Conservation (phyloP, 2,113 vertebrate species). For the Haliaeetus leucogaster region DNA sequence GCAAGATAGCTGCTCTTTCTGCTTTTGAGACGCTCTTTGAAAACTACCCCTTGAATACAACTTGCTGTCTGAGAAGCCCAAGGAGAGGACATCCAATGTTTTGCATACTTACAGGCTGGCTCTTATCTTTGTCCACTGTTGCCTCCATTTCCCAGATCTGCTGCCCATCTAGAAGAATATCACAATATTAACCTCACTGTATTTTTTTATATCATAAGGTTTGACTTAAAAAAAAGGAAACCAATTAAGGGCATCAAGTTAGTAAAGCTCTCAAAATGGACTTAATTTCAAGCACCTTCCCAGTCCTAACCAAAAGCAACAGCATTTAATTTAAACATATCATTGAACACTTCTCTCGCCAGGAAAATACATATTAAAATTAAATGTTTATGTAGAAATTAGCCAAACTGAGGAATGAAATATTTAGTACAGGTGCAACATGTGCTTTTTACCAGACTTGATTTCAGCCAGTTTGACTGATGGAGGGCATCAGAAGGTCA, state of each 20-base stretch:
- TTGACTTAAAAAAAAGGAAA: neutral
- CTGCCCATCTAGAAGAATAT: constrained; percentile 85
- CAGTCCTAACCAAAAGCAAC: neutral
- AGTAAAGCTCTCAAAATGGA: neutral
- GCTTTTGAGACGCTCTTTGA: neutral
- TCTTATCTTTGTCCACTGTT: constrained; percentile 97
- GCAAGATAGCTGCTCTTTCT: neutral
- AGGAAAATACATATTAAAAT: neutral
- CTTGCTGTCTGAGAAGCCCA: neutral
- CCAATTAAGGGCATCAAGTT: neutral
- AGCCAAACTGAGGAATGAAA: neutral
- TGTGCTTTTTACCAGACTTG: neutral
- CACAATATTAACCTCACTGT: neutral
- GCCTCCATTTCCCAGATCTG: constrained; percentile 98
- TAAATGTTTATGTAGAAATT: neutral
- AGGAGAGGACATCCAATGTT: neutral
- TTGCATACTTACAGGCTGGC: constrained; percentile 88
- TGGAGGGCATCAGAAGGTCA: neutral
- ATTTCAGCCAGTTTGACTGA: neutral
- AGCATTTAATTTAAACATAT: neutral
- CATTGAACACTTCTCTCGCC: neutral
- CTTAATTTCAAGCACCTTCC: neutral
- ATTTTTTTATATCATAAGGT: neutral
- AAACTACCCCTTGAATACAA: neutral
- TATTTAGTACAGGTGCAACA: neutral